Evolutionary conservation across 2,888 invertebrate genomes (phyloP).

Genomic region (Marronus borbonicus): DNA sequence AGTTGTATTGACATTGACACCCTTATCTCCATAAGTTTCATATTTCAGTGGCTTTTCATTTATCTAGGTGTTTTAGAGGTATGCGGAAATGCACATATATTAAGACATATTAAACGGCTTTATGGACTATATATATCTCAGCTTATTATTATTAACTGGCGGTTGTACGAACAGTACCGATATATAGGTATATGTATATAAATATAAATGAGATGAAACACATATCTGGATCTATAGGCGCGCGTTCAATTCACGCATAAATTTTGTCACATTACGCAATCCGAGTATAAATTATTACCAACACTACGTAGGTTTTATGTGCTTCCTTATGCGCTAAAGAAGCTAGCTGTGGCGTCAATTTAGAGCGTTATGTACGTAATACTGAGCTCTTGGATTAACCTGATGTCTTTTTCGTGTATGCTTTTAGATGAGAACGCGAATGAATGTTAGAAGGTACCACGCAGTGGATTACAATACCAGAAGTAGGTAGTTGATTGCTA

Average conservation of each 20-base stretch:
- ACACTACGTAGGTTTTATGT: background rate
- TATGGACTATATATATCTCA: background rate
- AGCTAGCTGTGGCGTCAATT: too few relatives aligned
- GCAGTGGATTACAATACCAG: too few relatives aligned
- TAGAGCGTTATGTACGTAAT: too few relatives aligned
- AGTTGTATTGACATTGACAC: too few relatives aligned
- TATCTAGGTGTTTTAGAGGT: background rate
- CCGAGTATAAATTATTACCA: background rate
- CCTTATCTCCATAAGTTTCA: too few relatives aligned
- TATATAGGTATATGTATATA: background rate
- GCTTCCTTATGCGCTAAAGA: background rate
- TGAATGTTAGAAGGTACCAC: too few relatives aligned
- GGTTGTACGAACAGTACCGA: background rate
- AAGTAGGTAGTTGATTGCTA: too few relatives aligned
- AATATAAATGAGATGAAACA: constrained; percentile 2
- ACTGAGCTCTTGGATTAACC: too few relatives aligned
- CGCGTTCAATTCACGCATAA: constrained; percentile 1
- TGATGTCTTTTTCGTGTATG: too few relatives aligned
- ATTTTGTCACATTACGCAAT: background rate
- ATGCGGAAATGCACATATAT: constrained; percentile 4
- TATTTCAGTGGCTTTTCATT: too few relatives aligned
- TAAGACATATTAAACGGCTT: constrained; percentile 4
- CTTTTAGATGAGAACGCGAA: too few relatives aligned
- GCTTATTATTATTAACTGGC: constrained; percentile 8
- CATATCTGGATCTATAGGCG: background rate